Conservation (phyloP, 2,888 invertebrate species). For the Apotomis capreana region DNA sequence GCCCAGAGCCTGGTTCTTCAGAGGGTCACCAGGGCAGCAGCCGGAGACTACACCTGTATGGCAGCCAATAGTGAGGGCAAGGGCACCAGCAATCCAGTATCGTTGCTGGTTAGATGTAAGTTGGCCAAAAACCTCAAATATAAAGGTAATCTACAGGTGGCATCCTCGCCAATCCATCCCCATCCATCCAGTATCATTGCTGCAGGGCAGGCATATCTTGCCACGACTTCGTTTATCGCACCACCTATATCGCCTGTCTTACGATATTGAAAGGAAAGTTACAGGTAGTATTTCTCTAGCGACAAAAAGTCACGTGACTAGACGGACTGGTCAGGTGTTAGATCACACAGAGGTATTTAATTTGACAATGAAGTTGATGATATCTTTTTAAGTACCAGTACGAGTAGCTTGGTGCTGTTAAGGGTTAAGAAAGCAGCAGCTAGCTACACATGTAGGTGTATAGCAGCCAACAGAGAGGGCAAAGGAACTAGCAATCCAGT, state of each 20-base stretch:
- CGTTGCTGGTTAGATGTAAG: slow-evolving; percentile 66
- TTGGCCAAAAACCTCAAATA: no score
- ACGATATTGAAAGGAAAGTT: no score
- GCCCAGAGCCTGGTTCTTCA: slow-evolving; percentile 94
- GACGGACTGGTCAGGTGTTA: slow-evolving; percentile 84
- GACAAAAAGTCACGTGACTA: no score
- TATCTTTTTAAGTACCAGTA: slow-evolving; percentile 93
- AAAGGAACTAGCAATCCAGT: slow-evolving; percentile 90
- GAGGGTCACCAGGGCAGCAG: slow-evolving; percentile 90
- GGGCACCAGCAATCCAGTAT: slow-evolving; percentile 88
- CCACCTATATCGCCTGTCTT: no score
- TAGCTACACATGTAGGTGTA: slow-evolving; percentile 86
- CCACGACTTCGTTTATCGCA: no score
- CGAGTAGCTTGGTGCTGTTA: slow-evolving; percentile 88
- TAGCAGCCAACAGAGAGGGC: slow-evolving; percentile 93
- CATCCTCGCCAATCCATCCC: no score
- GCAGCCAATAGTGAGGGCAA: slow-evolving; percentile 94
- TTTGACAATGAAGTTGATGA: slow-evolving; percentile 87
- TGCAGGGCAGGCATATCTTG: no score
- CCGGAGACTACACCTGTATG: slow-evolving; percentile 94
- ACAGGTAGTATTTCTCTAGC: no score
- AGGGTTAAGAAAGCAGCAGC: slow-evolving; percentile 91
- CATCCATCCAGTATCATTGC: no score
- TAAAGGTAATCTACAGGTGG: no score
- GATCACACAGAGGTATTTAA: slow-evolving; percentile 52